phyloP scores from a whole-genome alignment of 2,888 invertebrate species.

The Halictus quadricinctus region DNA sequence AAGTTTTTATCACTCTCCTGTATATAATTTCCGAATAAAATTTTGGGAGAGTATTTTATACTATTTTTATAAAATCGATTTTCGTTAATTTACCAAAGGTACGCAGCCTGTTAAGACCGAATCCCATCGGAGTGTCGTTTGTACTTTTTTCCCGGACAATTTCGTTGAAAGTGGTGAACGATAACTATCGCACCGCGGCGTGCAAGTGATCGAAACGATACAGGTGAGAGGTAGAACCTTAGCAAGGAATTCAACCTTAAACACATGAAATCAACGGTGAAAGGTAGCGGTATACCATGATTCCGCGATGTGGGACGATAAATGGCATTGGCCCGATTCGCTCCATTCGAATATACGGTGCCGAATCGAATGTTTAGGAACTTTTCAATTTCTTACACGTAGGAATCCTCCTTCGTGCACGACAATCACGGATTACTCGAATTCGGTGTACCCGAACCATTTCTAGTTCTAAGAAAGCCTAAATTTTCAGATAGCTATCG shows the following conservation, averaged over 20 bases:
- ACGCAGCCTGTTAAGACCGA: neutral
- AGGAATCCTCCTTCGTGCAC: neutral
- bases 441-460: neutral
- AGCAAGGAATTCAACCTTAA: conserved; percentile 58
- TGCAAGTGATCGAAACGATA: conserved; percentile 10
- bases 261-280: conserved; percentile 64
- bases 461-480: neutral
- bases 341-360: neutral
- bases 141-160: neutral
- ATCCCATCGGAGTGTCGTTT: neutral
- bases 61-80: too few species aligned
- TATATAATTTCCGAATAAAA: neutral
- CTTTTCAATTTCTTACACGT: conserved; percentile 15
- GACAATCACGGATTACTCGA: neutral
- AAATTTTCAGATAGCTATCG: neutral
- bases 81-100: neutral
- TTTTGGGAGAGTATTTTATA: neutral
- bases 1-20: too few species aligned
- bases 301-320: conserved; percentile 64
- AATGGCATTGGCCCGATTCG: conserved; percentile 65
- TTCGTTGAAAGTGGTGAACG: neutral
- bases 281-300: conserved; percentile 55
- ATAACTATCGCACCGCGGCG: neutral
- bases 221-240: conserved; percentile 45
- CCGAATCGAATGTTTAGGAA: conserved; percentile 28